A percentile compares a stretch with the other conserved stretches of the same genome.
Evolutionary conservation across 2,888 invertebrate genomes (phyloP).

Genomic region (Scaptomyza cyrtandrae): DNA sequence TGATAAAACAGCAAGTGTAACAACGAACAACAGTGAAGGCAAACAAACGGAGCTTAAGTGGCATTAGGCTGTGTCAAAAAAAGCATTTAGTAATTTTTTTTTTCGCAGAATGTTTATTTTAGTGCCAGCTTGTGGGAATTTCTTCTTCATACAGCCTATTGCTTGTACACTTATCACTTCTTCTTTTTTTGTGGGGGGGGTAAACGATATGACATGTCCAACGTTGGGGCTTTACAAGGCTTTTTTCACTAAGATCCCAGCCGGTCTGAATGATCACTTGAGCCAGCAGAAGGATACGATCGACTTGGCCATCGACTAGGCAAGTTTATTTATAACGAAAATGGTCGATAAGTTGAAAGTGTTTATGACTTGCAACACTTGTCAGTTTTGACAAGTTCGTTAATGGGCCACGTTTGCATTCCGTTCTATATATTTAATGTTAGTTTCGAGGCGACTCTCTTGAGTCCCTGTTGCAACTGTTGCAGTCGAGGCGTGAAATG

Average conservation of each 20-base stretch:
- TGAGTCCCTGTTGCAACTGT: conserved; percentile 23
- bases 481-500: conserved; percentile 80
- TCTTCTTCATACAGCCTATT: conserved; percentile 18
- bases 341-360: conserved; percentile 72
- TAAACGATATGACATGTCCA: conserved; percentile 47
- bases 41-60: conserved; percentile 59
- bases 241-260: conserved; percentile 24
- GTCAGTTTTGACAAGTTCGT: conserved; percentile 82
- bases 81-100: conserved; percentile 61
- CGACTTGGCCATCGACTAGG: conserved; percentile 41
- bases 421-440: conserved; percentile 14
- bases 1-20: conserved; percentile 58
- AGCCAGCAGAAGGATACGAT: conserved; percentile 35
- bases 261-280: conserved; percentile 18
- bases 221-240: conserved; percentile 37
- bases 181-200: conserved; percentile 19
- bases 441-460: background rate
- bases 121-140: conserved; percentile 47
- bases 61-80: conserved; percentile 72
- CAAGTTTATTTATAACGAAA: conserved; percentile 46
- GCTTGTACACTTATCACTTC: conserved; percentile 45
- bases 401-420: conserved; percentile 61
- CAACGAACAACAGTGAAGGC: conserved; percentile 16
- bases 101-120: conserved; percentile 43
- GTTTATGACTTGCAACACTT: conserved; percentile 79